Evolutionary conservation across 2,113 vertebrate species (phyloP).

Genomic region (Scortum barcoo): DNA sequence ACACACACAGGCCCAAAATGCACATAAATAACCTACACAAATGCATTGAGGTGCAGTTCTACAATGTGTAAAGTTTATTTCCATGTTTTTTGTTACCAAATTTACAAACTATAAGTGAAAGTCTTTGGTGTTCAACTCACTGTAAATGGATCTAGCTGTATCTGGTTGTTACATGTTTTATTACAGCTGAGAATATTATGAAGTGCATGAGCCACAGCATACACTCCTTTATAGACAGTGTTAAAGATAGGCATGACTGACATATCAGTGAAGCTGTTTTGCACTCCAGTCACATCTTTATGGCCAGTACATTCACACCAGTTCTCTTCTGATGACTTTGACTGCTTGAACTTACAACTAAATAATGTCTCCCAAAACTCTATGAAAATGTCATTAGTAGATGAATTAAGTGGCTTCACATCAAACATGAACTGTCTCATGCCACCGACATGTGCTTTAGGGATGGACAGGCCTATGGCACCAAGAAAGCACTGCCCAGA

Average conservation of each 20-base stretch:
- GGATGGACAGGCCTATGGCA: conserved; percentile 80
- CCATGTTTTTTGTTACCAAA: too few species aligned
- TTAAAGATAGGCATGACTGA: conserved; percentile 80
- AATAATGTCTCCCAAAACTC: conserved; percentile 81
- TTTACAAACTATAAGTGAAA: too few species aligned
- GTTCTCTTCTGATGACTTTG: background rate
- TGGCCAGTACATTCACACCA: conserved; percentile 69
- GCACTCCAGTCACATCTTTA: conserved; percentile 69
- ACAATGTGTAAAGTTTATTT: background rate
- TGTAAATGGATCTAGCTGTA: conserved; percentile 57
- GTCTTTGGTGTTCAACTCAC: conserved; percentile 50
- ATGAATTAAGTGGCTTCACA: conserved; percentile 64
- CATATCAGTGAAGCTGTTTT: conserved; percentile 82
- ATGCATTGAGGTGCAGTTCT: too few species aligned
- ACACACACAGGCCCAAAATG: too few species aligned
- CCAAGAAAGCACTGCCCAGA: conserved; percentile 80
- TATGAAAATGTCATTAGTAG: conserved; percentile 63
- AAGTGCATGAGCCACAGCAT: conserved; percentile 79
- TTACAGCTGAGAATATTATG: conserved; percentile 70
- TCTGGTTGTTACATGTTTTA: conserved; percentile 62
- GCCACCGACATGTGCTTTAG: conserved; percentile 70
- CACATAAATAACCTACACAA: too few species aligned
- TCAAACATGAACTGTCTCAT: conserved; percentile 81
- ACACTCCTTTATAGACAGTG: conserved; percentile 83
- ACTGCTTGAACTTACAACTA: conserved; percentile 61